These are phyloP conservation scores for Urocolius indicus DNA, from an alignment of 2,113 vertebrate genomes.

Conservation along the genomic window DNA sequence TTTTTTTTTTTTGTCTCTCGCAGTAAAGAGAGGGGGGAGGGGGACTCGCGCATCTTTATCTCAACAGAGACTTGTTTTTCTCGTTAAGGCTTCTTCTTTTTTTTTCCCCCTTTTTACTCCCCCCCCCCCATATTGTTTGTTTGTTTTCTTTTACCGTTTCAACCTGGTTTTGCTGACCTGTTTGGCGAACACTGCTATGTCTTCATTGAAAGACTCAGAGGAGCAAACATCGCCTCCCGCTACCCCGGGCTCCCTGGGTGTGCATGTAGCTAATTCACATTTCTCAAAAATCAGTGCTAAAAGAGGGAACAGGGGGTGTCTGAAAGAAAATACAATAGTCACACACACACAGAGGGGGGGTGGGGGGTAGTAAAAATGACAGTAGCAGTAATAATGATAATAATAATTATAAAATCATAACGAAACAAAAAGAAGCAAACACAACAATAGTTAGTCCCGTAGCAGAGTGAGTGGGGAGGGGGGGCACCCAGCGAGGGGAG, in stretches of 20 bases:
- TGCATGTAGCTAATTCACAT: conserved; percentile 99
- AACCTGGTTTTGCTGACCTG: conserved; percentile 88
- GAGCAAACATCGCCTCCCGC: conserved; percentile 99
- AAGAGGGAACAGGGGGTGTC: conserved; percentile 98
- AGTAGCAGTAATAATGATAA: too few relatives aligned
- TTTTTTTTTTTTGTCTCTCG: neutral
- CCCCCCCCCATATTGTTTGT: neutral
- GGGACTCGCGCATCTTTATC: conserved; percentile 54
- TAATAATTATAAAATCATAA: neutral
- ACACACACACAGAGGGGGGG: conserved; percentile 65
- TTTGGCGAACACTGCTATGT: conserved; percentile 99
- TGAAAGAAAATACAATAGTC: conserved; percentile 90
- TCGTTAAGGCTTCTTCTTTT: neutral
- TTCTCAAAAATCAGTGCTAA: conserved; percentile 99
- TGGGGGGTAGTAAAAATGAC: neutral
- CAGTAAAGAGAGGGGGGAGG: neutral
- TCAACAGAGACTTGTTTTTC: conserved; percentile 42
- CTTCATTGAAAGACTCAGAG: conserved; percentile 99
- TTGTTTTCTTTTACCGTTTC: conserved; percentile 42
- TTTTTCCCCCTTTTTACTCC: neutral
- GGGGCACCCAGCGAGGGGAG: neutral
- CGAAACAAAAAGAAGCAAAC: neutral
- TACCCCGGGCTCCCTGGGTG: conserved; percentile 98
- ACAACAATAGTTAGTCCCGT: conserved; percentile 63
- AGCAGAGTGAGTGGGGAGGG: neutral